Evolutionary conservation across 2,113 vertebrate species (phyloP).

Genomic region (Cisticola juncidis): DNA sequence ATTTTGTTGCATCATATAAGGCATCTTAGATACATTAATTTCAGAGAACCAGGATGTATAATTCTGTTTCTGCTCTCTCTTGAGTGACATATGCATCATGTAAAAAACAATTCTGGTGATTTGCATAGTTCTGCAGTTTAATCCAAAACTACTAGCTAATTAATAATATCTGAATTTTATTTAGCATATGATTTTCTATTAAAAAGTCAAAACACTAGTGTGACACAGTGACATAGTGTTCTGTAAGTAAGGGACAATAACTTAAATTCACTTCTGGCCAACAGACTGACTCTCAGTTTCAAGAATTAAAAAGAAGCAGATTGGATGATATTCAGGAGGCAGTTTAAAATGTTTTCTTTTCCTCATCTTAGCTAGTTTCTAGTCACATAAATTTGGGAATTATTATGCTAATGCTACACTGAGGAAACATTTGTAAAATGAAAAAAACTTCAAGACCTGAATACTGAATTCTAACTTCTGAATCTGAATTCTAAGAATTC

Average conservation of each 20-base stretch:
- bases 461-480: neutral
- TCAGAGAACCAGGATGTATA: neutral
- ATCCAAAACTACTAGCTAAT: neutral
- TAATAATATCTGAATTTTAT: neutral
- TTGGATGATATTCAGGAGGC: neutral
- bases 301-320: neutral
- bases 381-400: neutral
- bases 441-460: neutral
- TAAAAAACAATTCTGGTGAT: neutral
- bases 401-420: neutral
- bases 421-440: neutral
- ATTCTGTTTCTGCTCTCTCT: neutral
- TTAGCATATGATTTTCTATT: neutral
- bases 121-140: neutral
- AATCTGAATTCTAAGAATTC: neutral
- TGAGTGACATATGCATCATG: neutral
- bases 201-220: neutral
- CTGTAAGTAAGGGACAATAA: neutral
- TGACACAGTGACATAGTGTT: neutral
- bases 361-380: neutral
- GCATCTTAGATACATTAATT: neutral
- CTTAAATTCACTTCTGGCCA: neutral
- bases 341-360: neutral
- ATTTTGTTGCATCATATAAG: neutral
- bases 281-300: neutral